A percentile compares a stretch with the other conserved stretches of the same genome.
These are phyloP conservation scores for Adela reaumurella DNA, from an alignment of 2,888 invertebrate species.

Conservation along the genomic window DNA sequence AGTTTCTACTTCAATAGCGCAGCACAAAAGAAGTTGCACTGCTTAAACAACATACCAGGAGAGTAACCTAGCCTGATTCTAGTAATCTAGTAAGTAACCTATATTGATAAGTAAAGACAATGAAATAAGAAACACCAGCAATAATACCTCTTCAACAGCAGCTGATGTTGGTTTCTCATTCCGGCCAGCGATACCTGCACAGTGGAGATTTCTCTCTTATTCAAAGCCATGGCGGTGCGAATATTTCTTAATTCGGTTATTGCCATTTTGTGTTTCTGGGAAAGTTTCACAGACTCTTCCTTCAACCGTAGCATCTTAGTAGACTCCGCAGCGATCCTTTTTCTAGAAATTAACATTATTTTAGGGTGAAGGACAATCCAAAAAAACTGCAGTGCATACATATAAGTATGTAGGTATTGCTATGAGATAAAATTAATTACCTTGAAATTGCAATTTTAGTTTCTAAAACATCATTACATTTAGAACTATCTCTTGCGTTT, in stretches of 20 bases:
- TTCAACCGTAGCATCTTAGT: conserved; percentile 39
- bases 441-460: conserved; percentile 39
- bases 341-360: conserved; percentile 30
- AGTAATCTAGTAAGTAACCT: too few species aligned
- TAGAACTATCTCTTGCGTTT: not conserved
- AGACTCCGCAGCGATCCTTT: conserved; percentile 44
- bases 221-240: conserved; percentile 36
- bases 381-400: not conserved
- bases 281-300: conserved; percentile 35
- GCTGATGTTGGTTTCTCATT: conserved; percentile 40
- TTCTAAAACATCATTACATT: conserved; percentile 21
- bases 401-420: not conserved
- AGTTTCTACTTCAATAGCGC: too few species aligned
- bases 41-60: too few species aligned
- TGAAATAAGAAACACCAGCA: not conserved
- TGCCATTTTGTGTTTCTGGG: conserved; percentile 42
- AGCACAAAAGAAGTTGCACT: too few species aligned
- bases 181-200: conserved; percentile 32
- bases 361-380: too few species aligned
- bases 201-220: conserved; percentile 36
- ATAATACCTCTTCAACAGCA: conserved; percentile 38
- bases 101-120: too few species aligned
- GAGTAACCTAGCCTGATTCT: too few species aligned
- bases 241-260: conserved; percentile 39
- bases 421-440: conserved; percentile 16